Base-by-base conservation (phyloP, 2,888 invertebrate species). In the Watsonalla binaria region DNA sequence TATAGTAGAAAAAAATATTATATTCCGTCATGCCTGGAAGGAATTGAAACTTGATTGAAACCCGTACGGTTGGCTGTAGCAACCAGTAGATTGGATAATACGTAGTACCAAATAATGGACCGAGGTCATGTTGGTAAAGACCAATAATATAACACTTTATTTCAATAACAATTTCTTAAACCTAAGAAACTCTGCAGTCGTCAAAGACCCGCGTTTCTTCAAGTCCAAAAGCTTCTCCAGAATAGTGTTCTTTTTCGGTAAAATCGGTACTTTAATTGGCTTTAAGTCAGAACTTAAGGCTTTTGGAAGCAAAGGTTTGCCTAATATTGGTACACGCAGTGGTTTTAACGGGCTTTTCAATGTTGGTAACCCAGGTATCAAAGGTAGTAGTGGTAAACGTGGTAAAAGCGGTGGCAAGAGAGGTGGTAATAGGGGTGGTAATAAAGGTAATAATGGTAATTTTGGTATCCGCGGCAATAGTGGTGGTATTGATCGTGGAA, bases 131-230 rank as follows among this genome's bases (percentile, higher is more conserved):
- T 1, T 4, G 24, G 24, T 1, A 24, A 24, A 2, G 24, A 24
- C 45, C 6, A 33, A 13, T 34, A 45, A 51, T 6, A 45, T 4
- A 4, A 9, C 5, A n/a, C 5, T 13, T 52, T 55, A 70, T 54
- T 61, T 60, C 6, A 72, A 51, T 11, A 83, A 59, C 11, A 85
- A 51, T 54, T 74, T 82, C 54, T 72, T 81, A 58, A 84, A 80
- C 46, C 70, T 70, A 14, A 73, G 39, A 64, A 72, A 82, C 53
- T 85, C 80, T 0, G 69, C 58, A 2, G 72, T 63, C 0, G 81
- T 76, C 49, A 87, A 54, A 0, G 76, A 70, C 0, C 86, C 84
- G 52, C 65, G 72, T 13, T 56, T 74, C 54, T 71, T 82, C 45
- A 87, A 62, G 9, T 80, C 68, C 6, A 70, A 13, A 5, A 88